These are phyloP conservation scores for Ostrea edulis DNA, from an alignment of 1,140 invertebrate species.

Conservation along the genomic window DNA sequence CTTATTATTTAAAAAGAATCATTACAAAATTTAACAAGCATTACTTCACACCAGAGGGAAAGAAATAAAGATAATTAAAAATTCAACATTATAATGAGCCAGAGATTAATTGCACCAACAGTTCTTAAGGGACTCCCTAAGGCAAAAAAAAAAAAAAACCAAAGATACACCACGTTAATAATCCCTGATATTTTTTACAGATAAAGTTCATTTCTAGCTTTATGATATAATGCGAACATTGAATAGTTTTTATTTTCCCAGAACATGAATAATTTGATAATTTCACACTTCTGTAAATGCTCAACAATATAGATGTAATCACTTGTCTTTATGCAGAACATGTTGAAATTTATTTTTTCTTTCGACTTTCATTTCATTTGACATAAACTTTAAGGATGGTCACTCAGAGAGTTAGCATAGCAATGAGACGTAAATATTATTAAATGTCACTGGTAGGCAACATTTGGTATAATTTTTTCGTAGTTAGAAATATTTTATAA, in stretches of 20 bases:
- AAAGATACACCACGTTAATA: neutral
- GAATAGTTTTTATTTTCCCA: neutral
- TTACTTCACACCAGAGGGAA: neutral
- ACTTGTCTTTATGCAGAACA: neutral
- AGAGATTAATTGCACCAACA: neutral
- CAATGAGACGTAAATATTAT: too few relatives aligned
- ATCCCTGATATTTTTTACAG: neutral
- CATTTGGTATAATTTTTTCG: too few relatives aligned
- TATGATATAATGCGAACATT: neutral
- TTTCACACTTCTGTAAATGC: neutral
- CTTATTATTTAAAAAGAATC: neutral
- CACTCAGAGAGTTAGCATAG: too few relatives aligned
- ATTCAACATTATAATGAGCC: neutral
- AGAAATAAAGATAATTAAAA: neutral
- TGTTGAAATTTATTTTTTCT: too few relatives aligned
- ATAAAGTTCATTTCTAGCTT: neutral
- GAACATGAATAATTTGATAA: constrained; percentile 1
- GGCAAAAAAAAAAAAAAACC: neutral
- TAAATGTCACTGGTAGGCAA: too few relatives aligned
- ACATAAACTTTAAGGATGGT: too few relatives aligned
- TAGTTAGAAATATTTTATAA: too few relatives aligned
- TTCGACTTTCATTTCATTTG: too few relatives aligned
- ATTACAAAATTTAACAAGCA: neutral
- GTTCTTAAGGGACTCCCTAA: neutral
- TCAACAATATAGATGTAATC: neutral